phyloP scores from a whole-genome alignment of 2,888 invertebrate species.

The Drosophila buzzatii region DNA sequence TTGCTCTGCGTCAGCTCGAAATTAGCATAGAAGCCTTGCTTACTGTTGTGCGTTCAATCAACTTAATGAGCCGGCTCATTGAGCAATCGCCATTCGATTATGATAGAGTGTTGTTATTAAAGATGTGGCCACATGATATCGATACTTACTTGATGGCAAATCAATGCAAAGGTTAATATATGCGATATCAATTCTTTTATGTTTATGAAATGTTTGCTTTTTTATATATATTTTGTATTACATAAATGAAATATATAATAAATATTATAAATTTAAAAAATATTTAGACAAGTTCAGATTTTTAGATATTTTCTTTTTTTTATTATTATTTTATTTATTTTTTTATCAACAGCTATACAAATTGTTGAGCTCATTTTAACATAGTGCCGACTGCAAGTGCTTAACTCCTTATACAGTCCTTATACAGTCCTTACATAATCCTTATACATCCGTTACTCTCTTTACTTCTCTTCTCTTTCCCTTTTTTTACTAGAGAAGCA shows the following conservation, averaged over 20 bases:
- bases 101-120: slow-evolving; percentile 46
- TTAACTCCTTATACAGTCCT: background rate
- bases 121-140: slow-evolving; percentile 6
- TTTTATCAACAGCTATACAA: no score
- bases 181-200: background rate
- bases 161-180: slow-evolving; percentile 10
- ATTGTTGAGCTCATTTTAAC: background rate
- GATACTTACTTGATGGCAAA: slow-evolving; percentile 6
- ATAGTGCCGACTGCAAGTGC: background rate
- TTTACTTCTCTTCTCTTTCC: background rate
- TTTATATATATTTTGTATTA: background rate
- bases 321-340: no score
- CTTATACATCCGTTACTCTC: no score
- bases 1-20: slow-evolving; percentile 53
- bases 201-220: background rate
- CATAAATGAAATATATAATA: background rate
- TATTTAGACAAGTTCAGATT: no score
- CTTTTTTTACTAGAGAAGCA: background rate
- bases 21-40: slow-evolving; percentile 66
- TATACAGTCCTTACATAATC: no score
- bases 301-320: no score
- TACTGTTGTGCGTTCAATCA: slow-evolving; percentile 71
- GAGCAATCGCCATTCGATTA: slow-evolving; percentile 54
- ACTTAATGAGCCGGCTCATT: slow-evolving; percentile 73
- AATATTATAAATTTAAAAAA: no score